Evolutionary conservation across 2,888 invertebrate species (phyloP).

Genomic region (Oscheius sp.): DNA sequence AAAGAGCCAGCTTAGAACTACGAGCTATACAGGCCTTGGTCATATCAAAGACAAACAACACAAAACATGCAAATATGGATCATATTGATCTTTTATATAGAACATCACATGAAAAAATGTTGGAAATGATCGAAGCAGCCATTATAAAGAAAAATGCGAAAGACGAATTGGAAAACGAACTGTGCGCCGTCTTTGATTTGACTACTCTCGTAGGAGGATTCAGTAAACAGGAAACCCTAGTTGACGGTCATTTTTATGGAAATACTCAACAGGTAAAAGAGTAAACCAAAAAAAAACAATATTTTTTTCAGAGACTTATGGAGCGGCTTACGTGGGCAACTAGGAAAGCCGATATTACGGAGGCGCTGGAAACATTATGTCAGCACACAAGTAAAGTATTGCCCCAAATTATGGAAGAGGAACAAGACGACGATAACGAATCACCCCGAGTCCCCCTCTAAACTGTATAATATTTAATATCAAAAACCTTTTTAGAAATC

Average conservation of each 20-base stretch:
- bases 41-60: slow-evolving; percentile 19
- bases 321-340: slow-evolving; percentile 50
- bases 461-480: not conserved
- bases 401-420: slow-evolving; percentile 48
- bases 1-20: slow-evolving; percentile 14
- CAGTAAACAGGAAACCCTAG: slow-evolving; percentile 38
- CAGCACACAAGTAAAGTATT: slow-evolving; percentile 44
- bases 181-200: slow-evolving; percentile 47
- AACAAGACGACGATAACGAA: slow-evolving; percentile 37
- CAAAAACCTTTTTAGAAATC: too few relatives aligned
- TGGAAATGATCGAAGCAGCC: not conserved
- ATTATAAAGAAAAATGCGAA: not conserved
- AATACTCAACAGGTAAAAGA: slow-evolving; percentile 48
- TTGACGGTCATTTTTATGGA: slow-evolving; percentile 35
- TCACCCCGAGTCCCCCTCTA: not conserved
- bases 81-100: slow-evolving; percentile 14
- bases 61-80: slow-evolving; percentile 18
- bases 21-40: slow-evolving; percentile 28
- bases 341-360: slow-evolving; percentile 37
- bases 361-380: slow-evolving; percentile 46
- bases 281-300: too few relatives aligned
- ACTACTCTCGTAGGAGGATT: slow-evolving; percentile 39
- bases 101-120: not conserved
- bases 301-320: slow-evolving; percentile 39
- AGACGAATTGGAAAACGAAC: slow-evolving; percentile 17